Percentiles rank a stretch among this genome's conserved stretches.
These are phyloP conservation scores for Nymphalis io DNA, from an alignment of 1,140 invertebrate species.

Conservation along the genomic window DNA sequence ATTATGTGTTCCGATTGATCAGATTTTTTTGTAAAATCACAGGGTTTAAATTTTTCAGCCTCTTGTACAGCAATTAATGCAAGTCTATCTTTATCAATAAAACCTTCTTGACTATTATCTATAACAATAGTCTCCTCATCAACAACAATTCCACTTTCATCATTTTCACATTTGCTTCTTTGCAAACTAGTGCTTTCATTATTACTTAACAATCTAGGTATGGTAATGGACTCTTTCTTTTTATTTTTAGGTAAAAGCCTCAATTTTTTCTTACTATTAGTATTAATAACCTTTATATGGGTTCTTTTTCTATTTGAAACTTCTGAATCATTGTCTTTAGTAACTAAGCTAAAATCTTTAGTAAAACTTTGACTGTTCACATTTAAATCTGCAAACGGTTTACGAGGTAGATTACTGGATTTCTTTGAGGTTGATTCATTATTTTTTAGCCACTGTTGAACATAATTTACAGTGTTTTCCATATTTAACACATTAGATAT, in stretches of 20 bases:
- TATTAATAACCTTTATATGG: conserved; percentile 28
- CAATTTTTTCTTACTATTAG: conserved; percentile 6
- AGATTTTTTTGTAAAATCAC: background rate
- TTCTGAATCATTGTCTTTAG: conserved; percentile 9
- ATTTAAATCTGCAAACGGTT: conserved; percentile 64
- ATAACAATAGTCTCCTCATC: conserved; percentile 57
- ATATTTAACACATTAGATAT: conserved; percentile 47
- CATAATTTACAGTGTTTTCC: conserved; percentile 57
- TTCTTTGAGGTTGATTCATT: conserved; percentile 40
- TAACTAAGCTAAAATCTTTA: conserved; percentile 18
- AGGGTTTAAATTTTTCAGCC: conserved; percentile 46
- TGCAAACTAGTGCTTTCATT: conserved; percentile 10
- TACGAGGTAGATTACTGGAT: conserved; percentile 41
- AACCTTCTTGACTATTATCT: conserved; percentile 49
- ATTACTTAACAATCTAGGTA: background rate
- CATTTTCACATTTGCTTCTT: conserved; percentile 43
- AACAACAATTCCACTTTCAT: conserved; percentile 61
- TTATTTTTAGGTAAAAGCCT: conserved; percentile 23
- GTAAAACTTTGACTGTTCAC: conserved; percentile 41
- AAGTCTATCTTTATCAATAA: conserved; percentile 61
- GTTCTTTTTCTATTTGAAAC: conserved; percentile 36
- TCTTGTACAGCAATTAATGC: conserved; percentile 57
- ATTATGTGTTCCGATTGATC: background rate
- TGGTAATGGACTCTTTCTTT: conserved; percentile 4
- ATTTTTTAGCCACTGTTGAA: conserved; percentile 61